Base-by-base conservation (phyloP, 1,140 invertebrate species). In the Mactra quadrangularis region DNA sequence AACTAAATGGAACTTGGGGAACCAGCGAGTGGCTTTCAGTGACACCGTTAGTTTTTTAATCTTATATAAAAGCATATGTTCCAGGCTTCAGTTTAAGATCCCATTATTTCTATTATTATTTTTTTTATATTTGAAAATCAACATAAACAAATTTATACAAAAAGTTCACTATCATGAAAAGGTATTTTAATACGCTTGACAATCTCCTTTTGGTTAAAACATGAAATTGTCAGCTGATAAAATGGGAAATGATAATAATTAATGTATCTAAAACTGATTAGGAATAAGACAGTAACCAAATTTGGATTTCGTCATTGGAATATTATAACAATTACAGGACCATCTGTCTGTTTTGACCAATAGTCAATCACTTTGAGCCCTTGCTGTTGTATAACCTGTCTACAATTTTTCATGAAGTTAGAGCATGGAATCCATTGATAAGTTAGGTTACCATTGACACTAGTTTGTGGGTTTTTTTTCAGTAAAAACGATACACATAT, bases 1-100 rank as follows among this genome's bases (percentile, higher is more conserved):
- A 82, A 52, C 60, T 87, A n/a, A 78, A 71, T 6, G 82, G 85
- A 0, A 55, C 33, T 31, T 82, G 82, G 74, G 78, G 72, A 15
- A n/a, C 31, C 35, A 85, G 77, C n/a, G 78, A 62, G 29, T 85
- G 83, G 70, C 50, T 87, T 7, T 22, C 41, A 1, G 60, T 70
- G 19, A 85, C 85, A n/a, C 60, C 53, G 83, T 82, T 33, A 62
- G 68, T 66, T 57, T 57, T 57, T 3, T 27, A 22, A 7, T 57
- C 27, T 4, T 27, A 57, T 25, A 9, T 11, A 57, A 11, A 25
- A 19, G 55, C 27, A 57, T 27, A 57, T 9, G 25, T 57, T 29
- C 11, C 27, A 25, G 13, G 15, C 7, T 27, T 25, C 27, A 25
- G 27, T 57, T 27, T 57, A 11, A 57, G n/a, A 29, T 27, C 13